Evolutionary conservation across 64 coral and sea anemone genomes (phyloP).

Genomic region (Porites lutea): DNA sequence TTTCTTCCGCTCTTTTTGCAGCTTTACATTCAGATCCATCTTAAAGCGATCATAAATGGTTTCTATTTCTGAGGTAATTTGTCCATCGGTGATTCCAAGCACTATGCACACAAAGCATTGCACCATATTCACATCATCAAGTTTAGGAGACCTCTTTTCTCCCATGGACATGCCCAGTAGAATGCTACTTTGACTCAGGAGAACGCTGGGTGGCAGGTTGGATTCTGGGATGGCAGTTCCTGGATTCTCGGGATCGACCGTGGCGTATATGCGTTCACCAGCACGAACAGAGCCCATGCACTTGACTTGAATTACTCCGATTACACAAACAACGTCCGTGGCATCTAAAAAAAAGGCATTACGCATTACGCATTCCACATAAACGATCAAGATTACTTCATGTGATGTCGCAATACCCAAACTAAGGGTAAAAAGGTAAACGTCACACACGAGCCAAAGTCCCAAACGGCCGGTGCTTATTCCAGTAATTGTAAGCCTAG

Average conservation of each 20-base stretch:
- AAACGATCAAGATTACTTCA: too few relatives aligned
- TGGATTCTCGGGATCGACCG: constrained; percentile 62
- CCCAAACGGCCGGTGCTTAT: too few relatives aligned
- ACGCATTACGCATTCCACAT: too few relatives aligned
- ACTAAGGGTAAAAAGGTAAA: too few relatives aligned
- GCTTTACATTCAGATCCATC: constrained; percentile 51
- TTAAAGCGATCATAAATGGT: constrained; percentile 77
- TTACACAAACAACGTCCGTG: constrained; percentile 88
- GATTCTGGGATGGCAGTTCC: constrained; percentile 92
- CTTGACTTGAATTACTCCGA: constrained; percentile 77
- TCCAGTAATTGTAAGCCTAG: too few relatives aligned
- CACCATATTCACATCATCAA: constrained; percentile 60
- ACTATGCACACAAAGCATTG: constrained; percentile 94
- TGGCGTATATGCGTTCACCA: constrained; percentile 84
- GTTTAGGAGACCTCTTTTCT: constrained; percentile 26
- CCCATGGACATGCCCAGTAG: constrained; percentile 87
- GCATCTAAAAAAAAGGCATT: constrained; percentile 17
- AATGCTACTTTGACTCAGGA: constrained; percentile 16
- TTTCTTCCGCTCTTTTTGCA: constrained; percentile 61
- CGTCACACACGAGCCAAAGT: too few relatives aligned
- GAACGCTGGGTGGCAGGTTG: constrained; percentile 71
- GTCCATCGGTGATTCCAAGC: constrained; percentile 74
- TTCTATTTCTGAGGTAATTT: constrained; percentile 68
- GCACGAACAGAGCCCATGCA: constrained; percentile 79
- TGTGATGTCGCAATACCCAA: too few relatives aligned